Percentiles rank a stretch among this genome's conserved stretches.
phyloP scores from a whole-genome alignment of 2,113 vertebrate species.

The Crotalus tigris region DNA sequence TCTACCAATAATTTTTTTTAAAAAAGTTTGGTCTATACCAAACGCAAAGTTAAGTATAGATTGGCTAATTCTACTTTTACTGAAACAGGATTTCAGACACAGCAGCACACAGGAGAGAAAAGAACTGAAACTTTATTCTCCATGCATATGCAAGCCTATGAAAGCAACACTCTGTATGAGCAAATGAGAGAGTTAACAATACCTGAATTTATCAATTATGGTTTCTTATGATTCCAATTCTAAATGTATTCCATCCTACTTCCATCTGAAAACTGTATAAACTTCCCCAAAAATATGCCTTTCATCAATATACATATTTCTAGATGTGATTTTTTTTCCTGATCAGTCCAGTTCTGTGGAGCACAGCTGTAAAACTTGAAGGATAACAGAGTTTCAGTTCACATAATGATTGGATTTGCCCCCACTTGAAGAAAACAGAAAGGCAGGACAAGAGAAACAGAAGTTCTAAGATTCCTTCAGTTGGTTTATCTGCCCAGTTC shows the following conservation, averaged over 20 bases:
- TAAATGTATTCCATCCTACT: background rate
- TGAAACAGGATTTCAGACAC: background rate
- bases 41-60: background rate
- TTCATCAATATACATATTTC: background rate
- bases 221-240: background rate
- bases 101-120: background rate
- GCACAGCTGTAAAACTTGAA: background rate
- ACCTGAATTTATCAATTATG: background rate
- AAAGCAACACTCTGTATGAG: background rate
- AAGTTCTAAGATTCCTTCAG: background rate
- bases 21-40: background rate
- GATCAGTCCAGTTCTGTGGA: background rate
- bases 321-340: background rate
- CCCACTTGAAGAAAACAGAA: background rate
- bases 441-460: background rate
- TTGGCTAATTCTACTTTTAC: background rate
- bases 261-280: background rate
- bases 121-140: background rate
- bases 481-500: background rate
- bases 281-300: background rate
- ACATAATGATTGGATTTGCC: background rate
- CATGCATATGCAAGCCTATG: background rate
- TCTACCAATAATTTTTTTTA: background rate
- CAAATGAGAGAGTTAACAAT: background rate
- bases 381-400: background rate